A percentile compares a stretch with the other conserved stretches of the same genome.
Conservation (phyloP, 1,140 invertebrate genomes). For the Antheraea pernyi region DNA sequence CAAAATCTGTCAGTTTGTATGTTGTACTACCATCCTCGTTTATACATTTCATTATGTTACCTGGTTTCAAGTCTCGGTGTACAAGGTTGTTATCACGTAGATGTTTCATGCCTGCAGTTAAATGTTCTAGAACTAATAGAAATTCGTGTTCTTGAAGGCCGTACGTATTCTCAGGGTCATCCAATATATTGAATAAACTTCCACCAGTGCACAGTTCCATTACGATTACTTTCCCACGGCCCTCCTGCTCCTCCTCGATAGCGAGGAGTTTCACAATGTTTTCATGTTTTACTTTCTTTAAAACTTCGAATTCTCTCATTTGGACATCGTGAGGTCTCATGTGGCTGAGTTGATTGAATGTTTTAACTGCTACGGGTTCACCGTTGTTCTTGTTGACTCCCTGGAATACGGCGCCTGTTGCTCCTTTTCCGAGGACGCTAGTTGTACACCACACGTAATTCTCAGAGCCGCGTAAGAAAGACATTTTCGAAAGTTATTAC, state of each 20-base stretch:
- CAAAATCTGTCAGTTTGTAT: slow-evolving; percentile 98
- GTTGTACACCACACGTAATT: slow-evolving; percentile 98
- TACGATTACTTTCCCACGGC: slow-evolving; percentile 95
- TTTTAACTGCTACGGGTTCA: slow-evolving; percentile 97
- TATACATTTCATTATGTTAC: slow-evolving; percentile 98
- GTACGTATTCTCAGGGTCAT: slow-evolving; percentile 97
- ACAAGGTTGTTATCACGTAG: slow-evolving; percentile 96
- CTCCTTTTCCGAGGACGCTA: slow-evolving; percentile 95
- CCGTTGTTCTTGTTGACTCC: slow-evolving; percentile 97
- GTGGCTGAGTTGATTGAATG: slow-evolving; percentile 96
- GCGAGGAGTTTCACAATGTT: slow-evolving; percentile 97
- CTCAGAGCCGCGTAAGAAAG: slow-evolving; percentile 91
- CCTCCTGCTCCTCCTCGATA: slow-evolving; percentile 96
- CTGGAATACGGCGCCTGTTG: slow-evolving; percentile 95
- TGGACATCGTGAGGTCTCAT: slow-evolving; percentile 95
- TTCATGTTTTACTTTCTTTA: slow-evolving; percentile 97
- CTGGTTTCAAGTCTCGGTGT: slow-evolving; percentile 97
- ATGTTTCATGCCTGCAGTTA: slow-evolving; percentile 97
- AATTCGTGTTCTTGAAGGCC: slow-evolving; percentile 96
- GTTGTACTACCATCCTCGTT: slow-evolving; percentile 95
- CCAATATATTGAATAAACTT: slow-evolving; percentile 95
- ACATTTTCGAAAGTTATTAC: slow-evolving; percentile 77
- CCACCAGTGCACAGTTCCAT: slow-evolving; percentile 98
- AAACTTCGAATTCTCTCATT: slow-evolving; percentile 95
- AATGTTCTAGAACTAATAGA: slow-evolving; percentile 92